A percentile compares a stretch with the other conserved stretches of the same genome.
Evolutionary conservation across 2,888 invertebrate species (phyloP).

Genomic region (Agonopterix subpropinquella): DNA sequence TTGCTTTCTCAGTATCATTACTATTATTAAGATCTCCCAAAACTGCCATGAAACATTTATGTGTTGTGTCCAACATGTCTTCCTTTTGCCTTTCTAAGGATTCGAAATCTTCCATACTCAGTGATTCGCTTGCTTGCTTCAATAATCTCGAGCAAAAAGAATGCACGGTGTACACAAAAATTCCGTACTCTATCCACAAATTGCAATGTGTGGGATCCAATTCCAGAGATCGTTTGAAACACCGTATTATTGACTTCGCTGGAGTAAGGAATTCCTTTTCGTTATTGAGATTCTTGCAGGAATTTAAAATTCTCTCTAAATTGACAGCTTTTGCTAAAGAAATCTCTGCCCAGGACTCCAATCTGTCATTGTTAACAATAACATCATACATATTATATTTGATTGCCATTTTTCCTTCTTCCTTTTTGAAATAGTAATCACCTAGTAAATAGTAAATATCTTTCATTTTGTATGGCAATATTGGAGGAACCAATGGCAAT

Average conservation of each 20-base stretch:
- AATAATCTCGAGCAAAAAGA: slow-evolving; percentile 91
- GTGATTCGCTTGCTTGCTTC: slow-evolving; percentile 85
- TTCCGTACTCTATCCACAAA: slow-evolving; percentile 94
- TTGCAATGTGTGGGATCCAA: slow-evolving; percentile 83
- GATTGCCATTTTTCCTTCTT: slow-evolving; percentile 83
- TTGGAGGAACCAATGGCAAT: slow-evolving; percentile 69
- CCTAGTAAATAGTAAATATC: slow-evolving; percentile 93
- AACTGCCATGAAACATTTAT: slow-evolving; percentile 85
- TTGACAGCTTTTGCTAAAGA: slow-evolving; percentile 86
- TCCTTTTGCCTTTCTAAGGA: slow-evolving; percentile 85
- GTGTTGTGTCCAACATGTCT: slow-evolving; percentile 85
- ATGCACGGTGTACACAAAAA: slow-evolving; percentile 92
- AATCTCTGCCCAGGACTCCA: slow-evolving; percentile 96
- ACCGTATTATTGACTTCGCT: slow-evolving; percentile 84
- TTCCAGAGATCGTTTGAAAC: slow-evolving; percentile 87
- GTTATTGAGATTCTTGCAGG: slow-evolving; percentile 76
- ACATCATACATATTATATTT: slow-evolving; percentile 90
- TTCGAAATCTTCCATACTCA: slow-evolving; percentile 85
- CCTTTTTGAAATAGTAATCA: slow-evolving; percentile 94
- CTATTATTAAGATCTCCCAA: slow-evolving; percentile 76
- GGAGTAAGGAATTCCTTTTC: slow-evolving; percentile 80
- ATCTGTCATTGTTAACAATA: slow-evolving; percentile 84
- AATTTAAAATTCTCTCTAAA: slow-evolving; percentile 87
- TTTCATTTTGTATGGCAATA: slow-evolving; percentile 77
- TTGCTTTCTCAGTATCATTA: slow-evolving; percentile 71